These are phyloP conservation scores for Thamnophis sirtalis DNA, from an alignment of 2,113 vertebrate genomes.

Conservation along the genomic window DNA sequence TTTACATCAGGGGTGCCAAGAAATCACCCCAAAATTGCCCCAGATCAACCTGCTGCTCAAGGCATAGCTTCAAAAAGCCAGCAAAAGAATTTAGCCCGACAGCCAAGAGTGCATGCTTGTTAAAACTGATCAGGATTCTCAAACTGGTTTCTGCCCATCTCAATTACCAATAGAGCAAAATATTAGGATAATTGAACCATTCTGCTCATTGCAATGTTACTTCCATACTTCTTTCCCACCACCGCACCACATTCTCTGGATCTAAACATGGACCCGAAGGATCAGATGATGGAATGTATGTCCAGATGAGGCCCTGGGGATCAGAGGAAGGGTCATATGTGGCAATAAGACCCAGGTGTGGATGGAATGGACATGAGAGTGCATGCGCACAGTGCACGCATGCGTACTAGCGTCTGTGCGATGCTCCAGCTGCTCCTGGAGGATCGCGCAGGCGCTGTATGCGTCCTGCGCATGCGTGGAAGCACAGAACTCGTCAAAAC, in stretches of 20 bases:
- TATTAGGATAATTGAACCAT: neutral
- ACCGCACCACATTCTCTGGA: too few relatives aligned
- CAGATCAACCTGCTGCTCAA: neutral
- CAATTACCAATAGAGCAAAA: neutral
- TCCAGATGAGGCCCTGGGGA: too few relatives aligned
- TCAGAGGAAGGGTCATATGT: too few relatives aligned
- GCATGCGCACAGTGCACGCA: too few relatives aligned
- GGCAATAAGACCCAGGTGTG: too few relatives aligned
- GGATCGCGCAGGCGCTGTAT: too few relatives aligned
- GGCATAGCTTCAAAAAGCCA: neutral
- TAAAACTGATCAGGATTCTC: neutral
- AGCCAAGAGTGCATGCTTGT: neutral
- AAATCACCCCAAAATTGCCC: neutral
- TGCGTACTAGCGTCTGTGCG: too few relatives aligned
- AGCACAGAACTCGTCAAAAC: too few relatives aligned
- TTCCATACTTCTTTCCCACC: neutral
- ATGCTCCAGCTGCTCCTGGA: too few relatives aligned
- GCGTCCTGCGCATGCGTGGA: too few relatives aligned
- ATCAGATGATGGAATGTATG: too few relatives aligned
- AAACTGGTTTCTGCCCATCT: neutral
- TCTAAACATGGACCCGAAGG: neutral
- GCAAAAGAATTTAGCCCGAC: neutral
- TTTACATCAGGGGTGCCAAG: neutral
- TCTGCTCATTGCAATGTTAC: neutral
- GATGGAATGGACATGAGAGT: too few relatives aligned